These are phyloP conservation scores for Vespertilio murinus DNA, from an alignment of 2,797 vertebrate species.

Conservation along the genomic window DNA sequence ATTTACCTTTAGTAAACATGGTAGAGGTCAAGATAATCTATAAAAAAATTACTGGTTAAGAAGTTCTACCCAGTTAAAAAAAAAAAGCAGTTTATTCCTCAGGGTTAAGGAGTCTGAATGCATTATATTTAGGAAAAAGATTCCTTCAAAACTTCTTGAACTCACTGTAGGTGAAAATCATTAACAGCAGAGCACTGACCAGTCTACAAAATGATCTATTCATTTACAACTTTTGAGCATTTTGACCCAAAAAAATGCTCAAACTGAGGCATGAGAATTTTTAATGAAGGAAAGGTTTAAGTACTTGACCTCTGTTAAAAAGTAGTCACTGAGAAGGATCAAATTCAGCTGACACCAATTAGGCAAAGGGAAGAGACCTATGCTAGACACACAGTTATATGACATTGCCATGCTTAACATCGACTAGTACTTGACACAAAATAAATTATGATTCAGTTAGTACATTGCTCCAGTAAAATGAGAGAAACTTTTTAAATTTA, in stretches of 20 bases:
- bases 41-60: not conserved
- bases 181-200: not conserved
- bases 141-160: not conserved
- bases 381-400: not conserved
- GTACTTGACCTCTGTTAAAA: not conserved
- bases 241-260: not conserved
- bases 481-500: not conserved
- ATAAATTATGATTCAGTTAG: not conserved
- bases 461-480: not conserved
- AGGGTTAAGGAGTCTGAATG: not conserved
- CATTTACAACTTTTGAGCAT: not conserved
- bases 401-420: not conserved
- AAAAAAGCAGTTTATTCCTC: not conserved
- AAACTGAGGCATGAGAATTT: not conserved
- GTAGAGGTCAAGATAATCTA: not conserved
- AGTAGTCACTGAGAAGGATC: not conserved
- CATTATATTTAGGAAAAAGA: not conserved
- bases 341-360: not conserved
- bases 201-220: not conserved
- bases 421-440: not conserved
- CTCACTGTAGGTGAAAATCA: not conserved
- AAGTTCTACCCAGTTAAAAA: not conserved
- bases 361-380: not conserved
- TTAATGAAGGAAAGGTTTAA: not conserved
- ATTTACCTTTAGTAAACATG: conserved; percentile 9